These are phyloP conservation scores for Frankliniella fusca DNA, from an alignment of 2,888 invertebrate species.

Conservation along the genomic window DNA sequence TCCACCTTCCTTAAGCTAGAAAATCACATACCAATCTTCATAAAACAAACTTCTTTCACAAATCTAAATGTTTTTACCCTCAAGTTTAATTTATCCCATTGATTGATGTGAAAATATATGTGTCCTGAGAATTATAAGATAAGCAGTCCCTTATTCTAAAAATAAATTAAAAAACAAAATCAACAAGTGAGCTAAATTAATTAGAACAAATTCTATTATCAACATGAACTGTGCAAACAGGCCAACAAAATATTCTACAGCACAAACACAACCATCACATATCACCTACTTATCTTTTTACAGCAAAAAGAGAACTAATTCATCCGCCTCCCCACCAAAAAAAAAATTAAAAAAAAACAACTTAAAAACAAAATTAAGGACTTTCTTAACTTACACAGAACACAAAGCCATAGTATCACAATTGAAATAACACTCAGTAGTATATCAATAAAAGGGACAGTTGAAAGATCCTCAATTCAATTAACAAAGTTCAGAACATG, in stretches of 20 bases:
- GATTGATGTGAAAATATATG: not conserved
- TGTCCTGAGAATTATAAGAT: conserved; percentile 8
- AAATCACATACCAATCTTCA: not conserved
- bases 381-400: not conserved
- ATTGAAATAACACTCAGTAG: conserved; percentile 22
- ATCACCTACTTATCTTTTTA: conserved; percentile 1
- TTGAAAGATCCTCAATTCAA: too few species aligned
- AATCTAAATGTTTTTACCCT: not conserved
- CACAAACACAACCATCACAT: conserved; percentile 26
- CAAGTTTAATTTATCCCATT: not conserved
- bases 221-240: conserved; percentile 12
- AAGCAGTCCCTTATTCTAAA: not conserved
- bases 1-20: not conserved
- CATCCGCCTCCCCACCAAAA: not conserved
- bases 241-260: conserved; percentile 11
- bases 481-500: too few species aligned
- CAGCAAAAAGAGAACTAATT: not conserved
- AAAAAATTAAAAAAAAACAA: not conserved
- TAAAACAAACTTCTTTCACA: not conserved
- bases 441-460: not conserved
- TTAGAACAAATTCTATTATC: not conserved
- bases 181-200: conserved; percentile 20
- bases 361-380: not conserved
- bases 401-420: conserved; percentile 31
- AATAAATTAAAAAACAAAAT: not conserved